Evolutionary conservation across 2,888 invertebrate species (phyloP).

Genomic region (Sesamia inferens): DNA sequence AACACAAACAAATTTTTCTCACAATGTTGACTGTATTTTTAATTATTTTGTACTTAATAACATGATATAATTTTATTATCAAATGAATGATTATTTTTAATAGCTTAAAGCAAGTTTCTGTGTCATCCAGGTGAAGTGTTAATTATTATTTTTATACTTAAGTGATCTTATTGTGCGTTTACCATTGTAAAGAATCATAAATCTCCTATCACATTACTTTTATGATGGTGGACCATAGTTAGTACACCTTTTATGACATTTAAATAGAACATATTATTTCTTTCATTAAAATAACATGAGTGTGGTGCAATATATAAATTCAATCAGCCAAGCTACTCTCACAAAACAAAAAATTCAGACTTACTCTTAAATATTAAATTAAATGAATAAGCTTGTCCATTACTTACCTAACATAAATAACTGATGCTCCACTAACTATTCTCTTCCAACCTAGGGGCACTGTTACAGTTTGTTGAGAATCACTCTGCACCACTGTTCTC

Average conservation of each 20-base stretch:
- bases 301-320: constrained; percentile 6
- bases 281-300: no score
- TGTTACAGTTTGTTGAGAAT: constrained; percentile 81
- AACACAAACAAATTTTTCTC: no score
- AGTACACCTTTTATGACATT: neutral
- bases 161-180: neutral
- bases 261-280: neutral
- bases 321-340: constrained; percentile 12
- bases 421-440: constrained; percentile 83
- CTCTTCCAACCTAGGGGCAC: constrained; percentile 89
- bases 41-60: neutral
- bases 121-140: neutral
- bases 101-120: neutral
- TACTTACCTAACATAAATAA: constrained; percentile 84
- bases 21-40: neutral
- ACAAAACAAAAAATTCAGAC: neutral
- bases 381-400: neutral
- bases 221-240: constrained; percentile 7
- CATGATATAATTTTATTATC: neutral
- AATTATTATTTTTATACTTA: constrained; percentile 8
- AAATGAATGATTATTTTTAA: neutral
- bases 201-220: constrained; percentile 16
- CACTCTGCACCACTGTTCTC: constrained; percentile 81
- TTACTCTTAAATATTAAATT: neutral
- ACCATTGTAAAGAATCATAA: constrained; percentile 16